Base-by-base conservation (phyloP, 1,140 invertebrate genomes). In the Bombus sylvicola region DNA sequence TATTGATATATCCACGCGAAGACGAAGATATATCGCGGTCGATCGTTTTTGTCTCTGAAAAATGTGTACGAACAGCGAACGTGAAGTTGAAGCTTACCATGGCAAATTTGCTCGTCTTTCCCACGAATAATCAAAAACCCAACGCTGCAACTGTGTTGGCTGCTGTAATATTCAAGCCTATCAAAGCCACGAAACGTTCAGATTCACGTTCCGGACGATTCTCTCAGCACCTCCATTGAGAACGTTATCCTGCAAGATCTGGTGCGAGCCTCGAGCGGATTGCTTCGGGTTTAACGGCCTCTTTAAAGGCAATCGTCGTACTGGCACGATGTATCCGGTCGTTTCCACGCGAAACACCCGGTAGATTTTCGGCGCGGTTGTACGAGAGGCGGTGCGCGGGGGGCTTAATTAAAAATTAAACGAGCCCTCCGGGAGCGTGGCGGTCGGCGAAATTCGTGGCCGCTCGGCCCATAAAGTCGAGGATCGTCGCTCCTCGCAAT, bases 401-500 rank as follows among this genome's bases (percentile, higher is more conserved):
- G 89, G 79, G 85, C 79, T 90, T 90, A 90, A 90, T 90, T 90
- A 90, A 90, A 90, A 90, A 90, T 90, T 90, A 90, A 90, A 90
- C 82, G 89, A 90, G 82, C 64, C 88, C 82, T 80, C 71, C n/a
- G 88, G 79, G 88, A 85, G 64, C 64, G 88, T 85, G 79, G 88
- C 79, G 82, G 62, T 53, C 79, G 79, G 86, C 82, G 79, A 90
- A 90, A 87, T 90, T 90, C 79, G 82, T 83, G 85, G 85, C 73
- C 81, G 88, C 43, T 66, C 79, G 88, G 41, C 75, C 74, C 76
- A 81, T 90, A 90, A 90, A 90, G 71, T 41, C 82, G 71, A 69
- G 75, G 75, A 83, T 87, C 34, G 47, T 53, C 47, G 47, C 47
- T 53, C 18, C 47, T 53, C 47, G 47, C 47, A 53, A 22, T 8